Conservation (phyloP, 2,113 vertebrate species). For the Epinephelus lanceolatus region DNA sequence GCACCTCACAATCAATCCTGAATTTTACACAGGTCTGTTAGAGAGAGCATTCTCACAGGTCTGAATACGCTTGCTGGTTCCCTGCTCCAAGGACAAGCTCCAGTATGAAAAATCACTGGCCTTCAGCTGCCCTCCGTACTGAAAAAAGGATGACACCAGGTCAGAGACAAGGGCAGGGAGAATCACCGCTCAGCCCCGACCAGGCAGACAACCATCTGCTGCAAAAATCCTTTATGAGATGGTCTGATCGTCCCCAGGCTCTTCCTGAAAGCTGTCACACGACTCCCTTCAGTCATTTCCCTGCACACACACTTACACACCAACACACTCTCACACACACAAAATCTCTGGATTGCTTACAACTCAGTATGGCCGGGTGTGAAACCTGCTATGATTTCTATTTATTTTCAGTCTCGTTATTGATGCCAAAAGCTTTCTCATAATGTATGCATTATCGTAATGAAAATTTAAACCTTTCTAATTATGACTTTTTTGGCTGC, state of each 20-base stretch:
- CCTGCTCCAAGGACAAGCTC: conserved; percentile 53
- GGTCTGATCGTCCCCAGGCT: conserved; percentile 31
- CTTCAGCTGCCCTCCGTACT: conserved; percentile 55
- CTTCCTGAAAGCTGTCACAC: conserved; percentile 35
- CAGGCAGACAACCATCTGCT: conserved; percentile 72
- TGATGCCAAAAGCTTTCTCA: background rate
- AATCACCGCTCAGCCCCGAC: conserved; percentile 22
- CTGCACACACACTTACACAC: background rate
- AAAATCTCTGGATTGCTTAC: background rate
- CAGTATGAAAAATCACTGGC: conserved; percentile 50
- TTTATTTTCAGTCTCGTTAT: background rate
- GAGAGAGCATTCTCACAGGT: conserved; percentile 6
- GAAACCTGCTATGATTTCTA: conserved; percentile 24
- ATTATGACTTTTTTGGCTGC: background rate
- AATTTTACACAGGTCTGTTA: conserved; percentile 27
- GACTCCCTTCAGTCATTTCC: background rate
- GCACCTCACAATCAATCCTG: background rate
- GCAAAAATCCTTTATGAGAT: conserved; percentile 56
- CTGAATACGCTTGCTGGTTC: conserved; percentile 9
- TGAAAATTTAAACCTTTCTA: background rate
- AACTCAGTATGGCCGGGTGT: background rate
- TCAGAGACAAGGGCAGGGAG: conserved; percentile 65
- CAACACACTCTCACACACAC: background rate
- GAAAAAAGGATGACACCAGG: conserved; percentile 63
- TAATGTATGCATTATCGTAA: conserved; percentile 14